Percentiles rank a stretch among this genome's conserved stretches.
Conservation (phyloP, 1,140 invertebrate species). For the Trachelipus rathkii region DNA sequence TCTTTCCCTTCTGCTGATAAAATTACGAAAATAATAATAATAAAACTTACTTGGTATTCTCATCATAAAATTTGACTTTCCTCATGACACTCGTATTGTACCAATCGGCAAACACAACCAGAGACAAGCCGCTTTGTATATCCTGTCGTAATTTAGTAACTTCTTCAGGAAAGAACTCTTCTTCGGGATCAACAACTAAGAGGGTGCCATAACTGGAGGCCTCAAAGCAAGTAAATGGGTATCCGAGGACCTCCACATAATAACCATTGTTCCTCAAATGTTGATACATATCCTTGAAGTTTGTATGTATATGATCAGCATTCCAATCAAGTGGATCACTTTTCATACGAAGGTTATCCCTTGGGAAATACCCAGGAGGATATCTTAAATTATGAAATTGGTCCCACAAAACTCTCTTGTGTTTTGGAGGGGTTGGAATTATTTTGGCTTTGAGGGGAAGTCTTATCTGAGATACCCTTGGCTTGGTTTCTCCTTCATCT, state of each 20-base stretch:
- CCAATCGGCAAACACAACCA: conserved; percentile 94
- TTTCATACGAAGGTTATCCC: conserved; percentile 87
- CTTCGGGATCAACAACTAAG: conserved; percentile 88
- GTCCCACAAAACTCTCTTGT: conserved; percentile 91
- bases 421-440: conserved; percentile 67
- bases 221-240: conserved; percentile 86
- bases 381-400: conserved; percentile 94
- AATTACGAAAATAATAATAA: too few relatives aligned
- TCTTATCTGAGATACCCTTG: conserved; percentile 66
- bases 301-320: conserved; percentile 94
- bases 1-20: too few relatives aligned
- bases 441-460: conserved; percentile 70
- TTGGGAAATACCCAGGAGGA: conserved; percentile 91
- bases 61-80: conserved; percentile 94
- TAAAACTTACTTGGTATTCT: conserved; percentile 68
- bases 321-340: conserved; percentile 96
- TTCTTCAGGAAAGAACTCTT: conserved; percentile 92
- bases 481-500: conserved; percentile 58
- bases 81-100: conserved; percentile 91
- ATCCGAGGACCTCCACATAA: conserved; percentile 86
- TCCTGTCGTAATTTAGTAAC: conserved; percentile 76
- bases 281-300: conserved; percentile 92
- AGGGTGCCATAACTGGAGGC: conserved; percentile 83
- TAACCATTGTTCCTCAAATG: conserved; percentile 84
- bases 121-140: conserved; percentile 76